A percentile compares a stretch with the other conserved stretches of the same genome.
Conservation (phyloP, 2,113 vertebrate genomes). For the Labeo catla region DNA sequence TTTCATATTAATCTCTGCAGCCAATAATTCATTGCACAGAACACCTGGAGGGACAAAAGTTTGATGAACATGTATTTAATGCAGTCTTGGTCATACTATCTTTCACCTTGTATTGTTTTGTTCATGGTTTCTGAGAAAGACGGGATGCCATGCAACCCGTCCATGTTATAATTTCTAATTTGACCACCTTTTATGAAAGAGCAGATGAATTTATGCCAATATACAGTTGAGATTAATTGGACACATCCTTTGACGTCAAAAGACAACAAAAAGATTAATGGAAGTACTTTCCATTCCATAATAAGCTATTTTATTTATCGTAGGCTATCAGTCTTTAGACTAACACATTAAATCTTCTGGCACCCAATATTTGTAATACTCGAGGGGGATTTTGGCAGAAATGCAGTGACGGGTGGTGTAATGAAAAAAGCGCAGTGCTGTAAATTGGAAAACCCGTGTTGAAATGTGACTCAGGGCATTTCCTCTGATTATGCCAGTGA, state of each 20-base stretch:
- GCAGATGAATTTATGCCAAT: background rate
- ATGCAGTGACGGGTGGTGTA: background rate
- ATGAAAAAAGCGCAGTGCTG: background rate
- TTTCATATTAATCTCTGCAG: background rate
- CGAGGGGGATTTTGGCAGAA: background rate
- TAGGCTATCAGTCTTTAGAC: background rate
- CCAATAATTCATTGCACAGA: background rate
- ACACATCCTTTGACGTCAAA: background rate
- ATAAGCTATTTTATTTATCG: background rate
- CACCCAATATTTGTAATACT: background rate
- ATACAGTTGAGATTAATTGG: background rate
- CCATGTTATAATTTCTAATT: background rate
- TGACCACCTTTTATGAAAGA: background rate
- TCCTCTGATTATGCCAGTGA: constrained; percentile 10
- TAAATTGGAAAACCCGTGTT: background rate
- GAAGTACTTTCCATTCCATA: background rate
- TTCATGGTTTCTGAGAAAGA: background rate
- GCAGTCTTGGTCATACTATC: background rate
- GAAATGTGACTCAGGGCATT: constrained; percentile 14
- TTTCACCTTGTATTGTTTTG: background rate
- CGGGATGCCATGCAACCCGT: background rate
- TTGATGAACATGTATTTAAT: background rate
- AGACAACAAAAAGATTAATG: background rate
- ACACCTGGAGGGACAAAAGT: background rate
- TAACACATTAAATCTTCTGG: background rate